Percentiles rank a stretch among this genome's conserved stretches.
phyloP scores from a whole-genome alignment of 2,797 vertebrate species.

The Salarias fasciatus region DNA sequence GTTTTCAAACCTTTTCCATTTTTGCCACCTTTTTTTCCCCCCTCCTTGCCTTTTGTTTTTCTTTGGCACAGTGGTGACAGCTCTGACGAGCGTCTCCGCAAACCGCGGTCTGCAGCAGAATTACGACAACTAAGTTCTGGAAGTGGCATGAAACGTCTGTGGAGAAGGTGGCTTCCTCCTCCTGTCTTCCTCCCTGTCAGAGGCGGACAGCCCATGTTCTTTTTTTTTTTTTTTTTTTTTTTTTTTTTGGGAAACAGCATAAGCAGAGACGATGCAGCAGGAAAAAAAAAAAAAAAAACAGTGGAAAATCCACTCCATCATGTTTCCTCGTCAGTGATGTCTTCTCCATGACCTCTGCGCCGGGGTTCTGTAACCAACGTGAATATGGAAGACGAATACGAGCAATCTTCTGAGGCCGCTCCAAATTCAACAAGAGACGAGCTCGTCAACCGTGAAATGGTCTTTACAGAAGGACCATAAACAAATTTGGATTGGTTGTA shows the following conservation, averaged over 20 bases:
- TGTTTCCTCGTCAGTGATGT: slow-evolving; percentile 77
- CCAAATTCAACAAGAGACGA: slow-evolving; percentile 78
- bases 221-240: slow-evolving; percentile 66
- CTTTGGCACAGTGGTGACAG: slow-evolving; percentile 47
- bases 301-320: slow-evolving; percentile 75
- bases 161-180: slow-evolving; percentile 60
- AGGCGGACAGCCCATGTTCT: slow-evolving; percentile 58
- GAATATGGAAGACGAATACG: slow-evolving; percentile 77
- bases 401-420: slow-evolving; percentile 69
- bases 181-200: slow-evolving; percentile 54
- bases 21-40: slow-evolving; percentile 25
- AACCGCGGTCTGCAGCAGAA: slow-evolving; percentile 66
- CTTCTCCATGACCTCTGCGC: slow-evolving; percentile 74
- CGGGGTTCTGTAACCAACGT: slow-evolving; percentile 66
- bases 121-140: slow-evolving; percentile 69
- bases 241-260: slow-evolving; percentile 73
- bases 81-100: slow-evolving; percentile 58
- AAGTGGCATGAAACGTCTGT: slow-evolving; percentile 65
- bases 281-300: slow-evolving; percentile 25
- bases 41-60: slow-evolving; percentile 20
- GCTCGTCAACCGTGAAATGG: slow-evolving; percentile 76
- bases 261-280: slow-evolving; percentile 63
- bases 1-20: slow-evolving; percentile 1
- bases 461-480: slow-evolving; percentile 72
- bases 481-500: slow-evolving; percentile 73